These are phyloP conservation scores for Ophioninae sp. DNA, from an alignment of 2,888 invertebrate genomes.

Conservation along the genomic window DNA sequence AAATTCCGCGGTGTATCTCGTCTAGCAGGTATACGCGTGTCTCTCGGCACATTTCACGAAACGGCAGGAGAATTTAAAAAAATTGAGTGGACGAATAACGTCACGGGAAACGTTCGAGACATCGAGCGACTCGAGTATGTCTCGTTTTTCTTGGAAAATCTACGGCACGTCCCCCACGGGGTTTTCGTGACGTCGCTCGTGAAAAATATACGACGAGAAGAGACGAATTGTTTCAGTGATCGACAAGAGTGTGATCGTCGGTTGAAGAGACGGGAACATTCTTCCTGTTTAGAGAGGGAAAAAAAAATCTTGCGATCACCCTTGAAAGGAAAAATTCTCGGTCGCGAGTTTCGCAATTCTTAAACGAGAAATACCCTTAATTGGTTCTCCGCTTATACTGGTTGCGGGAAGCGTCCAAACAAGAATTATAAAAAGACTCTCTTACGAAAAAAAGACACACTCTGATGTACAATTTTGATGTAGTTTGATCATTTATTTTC, in stretches of 20 bases:
- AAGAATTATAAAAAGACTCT: neutral
- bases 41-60: conserved; percentile 31
- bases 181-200: neutral
- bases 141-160: conserved; percentile 28
- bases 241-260: conserved; percentile 26
- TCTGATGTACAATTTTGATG: too few species aligned
- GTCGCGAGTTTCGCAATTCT: conserved; percentile 46
- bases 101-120: conserved; percentile 28
- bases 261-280: conserved; percentile 14
- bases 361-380: conserved; percentile 39
- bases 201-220: neutral
- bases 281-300: conserved; percentile 25
- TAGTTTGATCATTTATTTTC: too few species aligned
- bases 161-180: neutral
- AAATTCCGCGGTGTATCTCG: conserved; percentile 45
- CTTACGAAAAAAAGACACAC: neutral
- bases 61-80: neutral
- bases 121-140: conserved; percentile 36
- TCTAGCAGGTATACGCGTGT: conserved; percentile 42
- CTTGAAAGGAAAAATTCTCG: conserved; percentile 61
- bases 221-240: conserved; percentile 25
- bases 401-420: conserved; percentile 16
- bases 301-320: conserved; percentile 38
- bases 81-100: conserved; percentile 1
- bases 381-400: conserved; percentile 11